Evolutionary conservation across 2,113 vertebrate species (phyloP), one percentile per base, ranked within the genome.

Genomic region (Ictidomys tridecemlineatus): DNA sequence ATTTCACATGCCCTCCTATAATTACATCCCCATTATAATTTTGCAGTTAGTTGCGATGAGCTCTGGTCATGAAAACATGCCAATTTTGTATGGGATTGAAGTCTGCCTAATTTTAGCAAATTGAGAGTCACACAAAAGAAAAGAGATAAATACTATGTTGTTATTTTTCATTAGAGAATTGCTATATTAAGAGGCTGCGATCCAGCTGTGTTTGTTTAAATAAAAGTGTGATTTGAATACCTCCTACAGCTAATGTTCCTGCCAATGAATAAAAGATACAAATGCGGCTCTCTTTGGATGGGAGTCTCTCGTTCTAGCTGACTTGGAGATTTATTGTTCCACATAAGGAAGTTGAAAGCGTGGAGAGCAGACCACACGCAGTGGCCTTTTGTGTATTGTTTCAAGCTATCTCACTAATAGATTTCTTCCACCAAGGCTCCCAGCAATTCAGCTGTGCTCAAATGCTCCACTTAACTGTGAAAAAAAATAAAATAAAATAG

Each of bases 191-290:
- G 98, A 99, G 98, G 98, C 98, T 99, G 98, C 69, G 97, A 99
- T 99, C 99, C 99, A 99, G 99, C 99, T 99, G 99, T 99, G 99
- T 99, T 99, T 99, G 98, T 99, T 99, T 99, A 99, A 99, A 99
- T 99, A 99, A 99, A 99, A 99, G 98, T 99, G 98, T 98, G 98
- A 99, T 99, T 99, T 99, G 98, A 99, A 99, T 99, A 98, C 99
- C 99, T 99, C 99, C 98, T 99, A 98, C 98, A 99, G 99, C 98
- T 99, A 97, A 98, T 98, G 98, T 98, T 98, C 98, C 98, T 99
- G 98, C 98, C 99, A 99, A 98, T 99, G 99, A 99, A 99, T 99
- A 99, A 99, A 99, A 99, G 98, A 99, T 99, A 98, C 98, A 99
- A 98, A 97, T n/a, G 92, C 42, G 0, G 89, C 98, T 98, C 98